Base-by-base conservation (phyloP, 2,888 invertebrate genomes). In the Temnothorax ravouxi region DNA sequence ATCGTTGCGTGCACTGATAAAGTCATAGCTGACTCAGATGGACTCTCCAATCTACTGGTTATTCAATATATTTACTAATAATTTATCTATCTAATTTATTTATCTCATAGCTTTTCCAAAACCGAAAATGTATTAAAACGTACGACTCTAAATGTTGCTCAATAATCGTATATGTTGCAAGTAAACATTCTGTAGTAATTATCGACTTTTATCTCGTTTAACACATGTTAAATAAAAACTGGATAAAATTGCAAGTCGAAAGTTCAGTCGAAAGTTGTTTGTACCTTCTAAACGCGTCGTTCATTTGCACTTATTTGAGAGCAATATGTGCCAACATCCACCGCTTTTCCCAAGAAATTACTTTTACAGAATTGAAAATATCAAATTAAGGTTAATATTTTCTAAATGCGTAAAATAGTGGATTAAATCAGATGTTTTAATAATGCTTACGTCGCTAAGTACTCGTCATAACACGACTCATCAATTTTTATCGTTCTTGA, bases 21-120 rank as follows among this genome's bases (percentile, higher is more conserved):
- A 41, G 52, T 86, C 67, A 62, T 50, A 59, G 21, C 15, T 29
- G 67, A 80, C 62, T 41, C 80, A 80, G 47, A 88, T 59, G 59
- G 50, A 79, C 34, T 84, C 76, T 80, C 18, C 67, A 83, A 83
- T 80, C 62, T 76, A 54, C 82, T 85, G 66, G 79, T 54, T 71
- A 72, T 29, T 29, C 3, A 29, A 29, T 76, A 81, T 80, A 69
- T 71, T 62, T 82, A 84, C 56, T 13, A 87, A 83, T 76, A 50
- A 85, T 84, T 82, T 54, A 77, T 74, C 38, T 59, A 50, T 44
- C 84, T n/a, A n/a, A n/a, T n/a, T n/a, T n/a, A n/a, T n/a, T n/a
- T n/a, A n/a, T n/a, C 38, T 34, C 25, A 41, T 47, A 25, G 9
- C 4, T 47, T n/a, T 44, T 13, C 18, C 38, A 8, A 62, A 71